Evolutionary conservation across 1,140 invertebrate genomes (phyloP), one percentile per base, ranked within the genome.

Genomic region (Acyrthosiphon pisum): DNA sequence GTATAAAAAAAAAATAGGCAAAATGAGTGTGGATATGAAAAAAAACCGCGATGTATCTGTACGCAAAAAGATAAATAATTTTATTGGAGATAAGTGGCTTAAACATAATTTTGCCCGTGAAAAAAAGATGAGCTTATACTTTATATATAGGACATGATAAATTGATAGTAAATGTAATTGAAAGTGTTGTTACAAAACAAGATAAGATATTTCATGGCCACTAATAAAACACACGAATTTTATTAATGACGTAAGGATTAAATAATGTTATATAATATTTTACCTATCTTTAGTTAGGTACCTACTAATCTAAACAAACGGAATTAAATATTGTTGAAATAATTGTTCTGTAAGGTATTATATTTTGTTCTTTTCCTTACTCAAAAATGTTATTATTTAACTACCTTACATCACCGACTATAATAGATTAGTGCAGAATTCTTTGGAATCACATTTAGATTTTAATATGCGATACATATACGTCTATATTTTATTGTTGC

Each of bases 201-300:
- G 41, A 86, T 86, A 46, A 86, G 23, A 41, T 48, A 48, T 48
- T 87, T 87, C 86, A 87, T 87, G 86, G 86, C 35, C 86, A 87
- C 22, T 8, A 35, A 30, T 44, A 46, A 87, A 35, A 87, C 46
- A 48, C 23, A 84, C 30, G 26, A 44, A 46, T 86, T 86, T 86
- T 44, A 86, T 86, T 46, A 46, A 30, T 35, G 41, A 86, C 84
- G 41, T 30, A 86, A 30, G 44, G 41, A 86, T 44, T 68, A 68
- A 68, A 68, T 68, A 68, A n/a, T 14, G 30, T 60, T 30, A 60
- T 60, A 60, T 14, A 68, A 68, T 68, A 68, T 50, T 50, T 50
- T 50, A 50, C 48, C 48, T 50, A 14, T 18, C 48, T 48, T 20
- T 18, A 20, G 48, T 3, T 3, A 18, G 14, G 18, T 30, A 68